Conservation (phyloP, 2,797 vertebrate genomes). For the Adrianichthys oophorus region DNA sequence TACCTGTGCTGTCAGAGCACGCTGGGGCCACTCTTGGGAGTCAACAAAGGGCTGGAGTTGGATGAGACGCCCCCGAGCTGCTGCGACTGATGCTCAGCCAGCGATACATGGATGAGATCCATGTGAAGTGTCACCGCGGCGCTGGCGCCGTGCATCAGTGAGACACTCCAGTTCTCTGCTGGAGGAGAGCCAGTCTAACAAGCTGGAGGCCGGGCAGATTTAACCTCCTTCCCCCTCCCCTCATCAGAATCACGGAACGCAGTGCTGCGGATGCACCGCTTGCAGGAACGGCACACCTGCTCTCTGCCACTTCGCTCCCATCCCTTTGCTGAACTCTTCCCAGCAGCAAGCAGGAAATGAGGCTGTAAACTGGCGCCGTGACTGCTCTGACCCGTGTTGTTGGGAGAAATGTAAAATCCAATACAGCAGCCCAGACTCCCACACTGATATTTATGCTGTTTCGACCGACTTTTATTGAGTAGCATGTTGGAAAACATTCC, state of each 20-base stretch:
- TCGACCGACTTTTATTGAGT: background rate
- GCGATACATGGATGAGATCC: slow-evolving; percentile 53
- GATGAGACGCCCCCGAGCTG: slow-evolving; percentile 35
- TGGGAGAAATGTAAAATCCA: background rate
- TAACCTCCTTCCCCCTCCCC: slow-evolving; percentile 6
- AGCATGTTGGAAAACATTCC: background rate
- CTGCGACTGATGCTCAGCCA: slow-evolving; percentile 63
- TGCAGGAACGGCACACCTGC: slow-evolving; percentile 6
- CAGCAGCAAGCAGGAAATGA: slow-evolving; percentile 25
- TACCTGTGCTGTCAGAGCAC: slow-evolving; percentile 53
- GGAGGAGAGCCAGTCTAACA: slow-evolving; percentile 59
- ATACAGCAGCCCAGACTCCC: background rate
- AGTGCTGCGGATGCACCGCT: background rate
- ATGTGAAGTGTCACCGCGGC: slow-evolving; percentile 51
- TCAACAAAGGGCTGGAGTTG: slow-evolving; percentile 58
- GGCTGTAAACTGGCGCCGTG: slow-evolving; percentile 8
- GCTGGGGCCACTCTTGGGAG: slow-evolving; percentile 50
- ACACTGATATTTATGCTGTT: background rate
- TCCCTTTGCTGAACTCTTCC: slow-evolving; percentile 23
- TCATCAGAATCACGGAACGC: slow-evolving; percentile 10
- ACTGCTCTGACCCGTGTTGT: background rate
- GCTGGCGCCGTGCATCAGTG: slow-evolving; percentile 46
- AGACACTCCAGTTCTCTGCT: slow-evolving; percentile 47
- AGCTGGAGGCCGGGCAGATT: slow-evolving; percentile 38
- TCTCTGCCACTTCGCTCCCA: background rate